Base-by-base conservation (phyloP, 2,888 invertebrate genomes). In the Chaitophorus viminalis region DNA sequence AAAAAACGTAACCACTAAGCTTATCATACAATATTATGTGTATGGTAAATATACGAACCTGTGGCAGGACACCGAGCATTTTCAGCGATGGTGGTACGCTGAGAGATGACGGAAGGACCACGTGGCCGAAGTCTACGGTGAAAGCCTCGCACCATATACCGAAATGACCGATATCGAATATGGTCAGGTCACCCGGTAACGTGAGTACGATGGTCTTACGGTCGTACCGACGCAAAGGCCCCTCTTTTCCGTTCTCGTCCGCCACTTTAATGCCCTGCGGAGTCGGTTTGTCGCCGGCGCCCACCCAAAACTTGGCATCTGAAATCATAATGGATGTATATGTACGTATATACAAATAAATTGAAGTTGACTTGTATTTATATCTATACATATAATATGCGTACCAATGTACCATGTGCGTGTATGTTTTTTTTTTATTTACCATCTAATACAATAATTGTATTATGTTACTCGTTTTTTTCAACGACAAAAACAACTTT, bases 251-350 rank as follows among this genome's bases (percentile, higher is more conserved):
- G 91, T 97, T 97, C 92, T 98, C 98, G 91, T 98, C 97, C 0
- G 97, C 95, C 72, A 98, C 95, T 83, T 96, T 93, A 89, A 96
- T 94, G 68, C 97, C 98, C 90, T 95, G 95, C 1, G 97, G 94
- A 0, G 96, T 94, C 0, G 97, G 97, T 91, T 94, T 94, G 52
- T 94, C 92, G 1, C 97, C 97, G 82, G 94, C 93, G 1, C 98
- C 98, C 89, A 96, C 97, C 97, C 97, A 97, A 92, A 98, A 98
- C 92, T 97, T 97, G 0, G 97, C 97, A 92, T 98, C 97, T 97
- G 93, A 18, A 92, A 91, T 90, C 17, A 33, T 31, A 77, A 86
- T 39, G 81, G 21, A 21, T 74, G 46, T 52, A 46, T 46, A 46
- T 11, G 46, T 46, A 46, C 14, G 46, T 52, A 46, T 46, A 46